phyloP scores from a whole-genome alignment of 1,140 invertebrate genomes.

The Ooceraea biroi region DNA sequence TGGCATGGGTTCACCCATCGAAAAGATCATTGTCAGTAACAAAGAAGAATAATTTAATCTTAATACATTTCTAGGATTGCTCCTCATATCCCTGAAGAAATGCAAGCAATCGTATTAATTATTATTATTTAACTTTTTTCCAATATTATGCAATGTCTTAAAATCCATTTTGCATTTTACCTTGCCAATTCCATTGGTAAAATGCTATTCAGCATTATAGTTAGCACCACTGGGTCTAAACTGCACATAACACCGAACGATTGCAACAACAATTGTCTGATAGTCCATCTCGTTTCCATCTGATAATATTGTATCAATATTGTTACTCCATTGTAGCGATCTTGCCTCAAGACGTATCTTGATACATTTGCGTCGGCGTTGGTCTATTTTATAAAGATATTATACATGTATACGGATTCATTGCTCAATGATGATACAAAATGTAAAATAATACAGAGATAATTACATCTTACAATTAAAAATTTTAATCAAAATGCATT shows the following conservation, averaged over 20 bases:
- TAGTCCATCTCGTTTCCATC: conserved; percentile 95
- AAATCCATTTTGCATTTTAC: conserved; percentile 77
- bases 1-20: conserved; percentile 95
- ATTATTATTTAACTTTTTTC: conserved; percentile 16
- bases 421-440: conserved; percentile 16
- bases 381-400: conserved; percentile 87
- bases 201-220: conserved; percentile 93
- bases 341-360: conserved; percentile 91
- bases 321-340: conserved; percentile 91
- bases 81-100: conserved; percentile 89
- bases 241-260: conserved; percentile 95
- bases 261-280: conserved; percentile 92
- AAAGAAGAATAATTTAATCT: conserved; percentile 92
- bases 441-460: neutral
- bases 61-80: conserved; percentile 90
- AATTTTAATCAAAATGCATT: neutral
- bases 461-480: too few species aligned
- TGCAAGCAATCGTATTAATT: conserved; percentile 50
- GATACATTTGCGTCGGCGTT: conserved; percentile 94
- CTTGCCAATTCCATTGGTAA: conserved; percentile 95
- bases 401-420: conserved; percentile 7
- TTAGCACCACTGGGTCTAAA: conserved; percentile 92
- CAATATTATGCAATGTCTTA: neutral
- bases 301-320: conserved; percentile 96
- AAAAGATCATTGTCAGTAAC: conserved; percentile 94